Evolutionary conservation across 2,797 vertebrate species (phyloP).

Genomic region (Chaetophractus vellerosus): DNA sequence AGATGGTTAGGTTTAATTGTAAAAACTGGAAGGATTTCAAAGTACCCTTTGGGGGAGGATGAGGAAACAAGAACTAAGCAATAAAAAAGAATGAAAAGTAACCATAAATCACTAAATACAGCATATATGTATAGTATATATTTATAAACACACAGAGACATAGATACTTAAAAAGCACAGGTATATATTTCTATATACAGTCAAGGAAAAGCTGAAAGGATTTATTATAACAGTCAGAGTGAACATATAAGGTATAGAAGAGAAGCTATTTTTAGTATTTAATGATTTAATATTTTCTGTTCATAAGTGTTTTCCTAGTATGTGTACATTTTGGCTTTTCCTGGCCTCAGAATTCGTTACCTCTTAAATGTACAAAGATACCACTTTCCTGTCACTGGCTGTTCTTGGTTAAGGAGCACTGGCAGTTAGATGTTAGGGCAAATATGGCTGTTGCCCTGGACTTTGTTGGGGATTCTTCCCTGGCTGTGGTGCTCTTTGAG

Average conservation of each 20-base stretch:
- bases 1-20: constrained; percentile 87
- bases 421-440: neutral
- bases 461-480: constrained; percentile 66
- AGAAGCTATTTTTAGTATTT: constrained; percentile 35
- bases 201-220: constrained; percentile 32
- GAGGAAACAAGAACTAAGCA: constrained; percentile 80
- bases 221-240: neutral
- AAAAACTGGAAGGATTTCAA: constrained; percentile 82
- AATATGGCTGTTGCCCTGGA: constrained; percentile 20
- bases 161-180: neutral
- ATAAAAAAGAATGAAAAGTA: constrained; percentile 79
- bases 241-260: neutral
- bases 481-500: constrained; percentile 70
- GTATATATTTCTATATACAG: neutral
- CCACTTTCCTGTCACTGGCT: neutral
- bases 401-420: neutral
- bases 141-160: constrained; percentile 64
- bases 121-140: constrained; percentile 62
- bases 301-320: neutral
- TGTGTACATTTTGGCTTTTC: neutral
- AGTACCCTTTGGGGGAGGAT: constrained; percentile 69
- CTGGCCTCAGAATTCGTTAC: constrained; percentile 1
- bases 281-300: neutral
- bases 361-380: neutral
- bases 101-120: constrained; percentile 75